Evolutionary conservation across 2,113 vertebrate genomes (phyloP), one percentile per base, ranked within the genome.

Genomic region (Elephas maximus): DNA sequence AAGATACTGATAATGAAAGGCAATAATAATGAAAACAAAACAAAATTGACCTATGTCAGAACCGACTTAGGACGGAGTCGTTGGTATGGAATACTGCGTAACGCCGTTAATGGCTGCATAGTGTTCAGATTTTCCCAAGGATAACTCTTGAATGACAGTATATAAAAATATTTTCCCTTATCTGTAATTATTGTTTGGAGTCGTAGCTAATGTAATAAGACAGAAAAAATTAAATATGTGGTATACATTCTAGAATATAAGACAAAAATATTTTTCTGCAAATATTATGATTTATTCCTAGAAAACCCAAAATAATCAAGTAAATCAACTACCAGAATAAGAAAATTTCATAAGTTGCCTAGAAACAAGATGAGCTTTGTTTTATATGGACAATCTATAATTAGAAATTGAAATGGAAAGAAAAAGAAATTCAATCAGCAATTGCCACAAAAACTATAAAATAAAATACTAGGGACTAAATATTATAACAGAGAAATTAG

Each of bases 221-320:
- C 94, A 96, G 30, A 3, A 95, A 96, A 93, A 57, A 57, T 77
- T 37, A 95, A 96, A 87, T 15, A 45, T 65, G n/a, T 67, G 60
- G 0, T n/a, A 73, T 69, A n/a, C 48, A 80, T 84, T 96, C 90
- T 82, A 78, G 26, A 96, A 88, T 57, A 26, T 91, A 21, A 80
- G 24, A 80, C 18, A 63, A 90, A 85, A 53, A 90, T 82, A 80
- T 60, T 65, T 65, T 62, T 93, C 82, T 97, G 24, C 69, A 77
- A 12, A 79, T 62, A 37, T 41, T 90, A 76, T 80, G 48, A 78
- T 63, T 95, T 90, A 57, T 79, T 85, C 51, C 37, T 81, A 57
- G 8, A 88, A 88, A 79, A 45, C 8, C 1, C 18, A 33, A 95
- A 87, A 51, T 41, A 69, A 82, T 20, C 71, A 88, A 63, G 14